Conservation (phyloP, 1,140 invertebrate genomes). For the Camponotus floridanus region DNA sequence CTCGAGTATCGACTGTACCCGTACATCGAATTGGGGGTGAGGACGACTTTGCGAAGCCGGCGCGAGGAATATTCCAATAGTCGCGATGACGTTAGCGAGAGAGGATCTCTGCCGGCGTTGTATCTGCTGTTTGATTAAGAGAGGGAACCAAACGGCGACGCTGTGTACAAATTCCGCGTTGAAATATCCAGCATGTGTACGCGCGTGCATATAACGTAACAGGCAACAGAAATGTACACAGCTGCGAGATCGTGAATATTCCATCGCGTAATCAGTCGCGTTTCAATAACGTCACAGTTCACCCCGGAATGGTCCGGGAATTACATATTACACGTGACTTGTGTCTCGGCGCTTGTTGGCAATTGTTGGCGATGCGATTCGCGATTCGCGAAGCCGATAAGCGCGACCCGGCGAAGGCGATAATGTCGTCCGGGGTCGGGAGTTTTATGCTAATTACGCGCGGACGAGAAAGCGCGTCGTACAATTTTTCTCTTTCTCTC, state of each 20-base stretch:
- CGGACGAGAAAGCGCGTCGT: slow-evolving; percentile 16
- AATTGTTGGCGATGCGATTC: background rate
- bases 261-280: slow-evolving; percentile 45
- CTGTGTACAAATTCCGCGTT: slow-evolving; percentile 25
- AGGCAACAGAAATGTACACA: slow-evolving; percentile 21
- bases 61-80: slow-evolving; percentile 1
- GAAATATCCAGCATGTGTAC: slow-evolving; percentile 31
- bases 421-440: slow-evolving; percentile 20
- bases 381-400: slow-evolving; percentile 8
- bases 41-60: slow-evolving; percentile 24
- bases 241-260: slow-evolving; percentile 54
- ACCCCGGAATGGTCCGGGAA: slow-evolving; percentile 24
- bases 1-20: slow-evolving; percentile 24
- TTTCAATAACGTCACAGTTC: slow-evolving; percentile 16
- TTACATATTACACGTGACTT: slow-evolving; percentile 52
- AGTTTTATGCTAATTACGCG: slow-evolving; percentile 36
- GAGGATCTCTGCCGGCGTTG: background rate
- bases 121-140: slow-evolving; percentile 44
- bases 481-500: background rate
- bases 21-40: too few relatives aligned
- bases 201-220: background rate
- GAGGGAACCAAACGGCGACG: slow-evolving; percentile 13
- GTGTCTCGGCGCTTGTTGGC: background rate
- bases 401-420: slow-evolving; percentile 17
- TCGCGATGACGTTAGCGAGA: background rate